Evolutionary conservation across 2,797 vertebrate species (phyloP).

Genomic region (Naso thynnoides): DNA sequence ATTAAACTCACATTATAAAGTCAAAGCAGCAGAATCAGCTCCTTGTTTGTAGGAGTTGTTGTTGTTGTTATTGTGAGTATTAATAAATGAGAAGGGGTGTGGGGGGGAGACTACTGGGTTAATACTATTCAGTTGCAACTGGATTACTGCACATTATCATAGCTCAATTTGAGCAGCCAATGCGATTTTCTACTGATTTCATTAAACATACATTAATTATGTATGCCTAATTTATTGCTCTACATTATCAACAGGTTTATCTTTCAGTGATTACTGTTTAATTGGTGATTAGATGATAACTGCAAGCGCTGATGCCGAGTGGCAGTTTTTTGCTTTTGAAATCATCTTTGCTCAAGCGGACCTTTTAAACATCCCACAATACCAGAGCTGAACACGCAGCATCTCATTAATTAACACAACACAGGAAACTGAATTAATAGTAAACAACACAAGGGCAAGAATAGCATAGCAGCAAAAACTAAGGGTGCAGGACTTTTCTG

Average conservation of each 20-base stretch:
- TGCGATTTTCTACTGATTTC: constrained; percentile 63
- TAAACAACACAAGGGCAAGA: constrained; percentile 25
- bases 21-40: background rate
- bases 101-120: constrained; percentile 33
- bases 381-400: constrained; percentile 27
- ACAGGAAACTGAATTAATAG: constrained; percentile 14
- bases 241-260: constrained; percentile 75
- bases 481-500: background rate
- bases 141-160: constrained; percentile 63
- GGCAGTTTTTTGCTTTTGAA: constrained; percentile 45
- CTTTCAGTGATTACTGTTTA: constrained; percentile 68
- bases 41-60: constrained; percentile 8
- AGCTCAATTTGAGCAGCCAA: constrained; percentile 52
- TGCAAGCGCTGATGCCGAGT: constrained; percentile 39
- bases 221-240: constrained; percentile 71
- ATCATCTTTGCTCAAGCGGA: constrained; percentile 26
- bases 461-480: background rate
- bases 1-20: constrained; percentile 3
- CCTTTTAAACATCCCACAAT: constrained; percentile 33
- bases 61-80: constrained; percentile 37
- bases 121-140: constrained; percentile 59
- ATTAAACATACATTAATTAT: constrained; percentile 75
- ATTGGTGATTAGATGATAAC: constrained; percentile 69
- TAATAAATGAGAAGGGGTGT: constrained; percentile 1
- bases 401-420: constrained; percentile 40